These are phyloP conservation scores for Papilio gigon DNA, from an alignment of 2,888 invertebrate species.

Conservation along the genomic window DNA sequence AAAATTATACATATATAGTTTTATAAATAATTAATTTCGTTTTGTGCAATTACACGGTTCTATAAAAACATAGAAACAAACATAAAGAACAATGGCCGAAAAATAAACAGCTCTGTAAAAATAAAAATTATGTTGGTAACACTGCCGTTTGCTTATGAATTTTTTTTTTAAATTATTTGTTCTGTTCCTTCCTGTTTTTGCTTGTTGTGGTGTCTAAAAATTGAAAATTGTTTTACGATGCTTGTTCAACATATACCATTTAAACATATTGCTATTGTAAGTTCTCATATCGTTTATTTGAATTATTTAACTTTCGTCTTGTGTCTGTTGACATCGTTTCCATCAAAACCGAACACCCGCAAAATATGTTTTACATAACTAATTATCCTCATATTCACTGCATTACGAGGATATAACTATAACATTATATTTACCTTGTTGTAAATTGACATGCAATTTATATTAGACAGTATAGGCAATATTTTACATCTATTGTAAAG, in stretches of 20 bases:
- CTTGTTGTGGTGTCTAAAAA: constrained; percentile 30
- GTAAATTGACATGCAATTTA: neutral
- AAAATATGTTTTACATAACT: constrained; percentile 14
- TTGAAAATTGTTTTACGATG: constrained; percentile 37
- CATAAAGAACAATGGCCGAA: neutral
- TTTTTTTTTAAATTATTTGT: neutral
- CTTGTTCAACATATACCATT: constrained; percentile 28
- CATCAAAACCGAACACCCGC: neutral
- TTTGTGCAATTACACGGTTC: neutral
- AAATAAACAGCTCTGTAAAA: no score
- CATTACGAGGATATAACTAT: neutral
- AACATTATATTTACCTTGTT: neutral
- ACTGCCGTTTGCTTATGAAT: neutral
- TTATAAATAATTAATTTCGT: neutral
- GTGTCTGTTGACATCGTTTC: neutral
- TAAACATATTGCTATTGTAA: constrained; percentile 30
- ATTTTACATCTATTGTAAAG: neutral
- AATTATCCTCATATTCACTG: neutral
- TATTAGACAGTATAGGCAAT: neutral
- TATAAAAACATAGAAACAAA: neutral
- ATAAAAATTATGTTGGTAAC: neutral
- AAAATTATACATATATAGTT: neutral
- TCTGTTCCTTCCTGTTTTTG: constrained; percentile 9
- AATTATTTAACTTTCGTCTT: neutral
- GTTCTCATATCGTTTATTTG: neutral